Evolutionary conservation across 2,888 invertebrate genomes (phyloP).

Genomic region (Eueremaeus valkanovi): DNA sequence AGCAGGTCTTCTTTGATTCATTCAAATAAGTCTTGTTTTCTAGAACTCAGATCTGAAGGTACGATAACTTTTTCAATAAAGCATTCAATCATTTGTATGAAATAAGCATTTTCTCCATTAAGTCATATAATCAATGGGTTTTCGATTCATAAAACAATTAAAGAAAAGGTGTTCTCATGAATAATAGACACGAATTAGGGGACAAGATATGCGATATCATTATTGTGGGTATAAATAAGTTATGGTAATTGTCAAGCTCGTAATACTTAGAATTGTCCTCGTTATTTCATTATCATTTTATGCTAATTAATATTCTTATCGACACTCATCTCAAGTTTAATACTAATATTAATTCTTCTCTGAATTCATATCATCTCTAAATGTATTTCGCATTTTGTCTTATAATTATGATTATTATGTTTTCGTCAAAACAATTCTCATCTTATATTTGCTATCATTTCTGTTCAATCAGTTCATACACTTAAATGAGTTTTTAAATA

Average conservation of each 20-base stretch:
- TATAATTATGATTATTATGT: background rate
- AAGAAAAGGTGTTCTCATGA: background rate
- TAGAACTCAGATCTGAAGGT: background rate
- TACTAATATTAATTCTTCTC: too few relatives aligned
- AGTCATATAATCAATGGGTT: background rate
- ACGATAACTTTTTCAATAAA: background rate
- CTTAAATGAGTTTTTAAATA: too few relatives aligned
- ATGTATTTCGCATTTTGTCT: background rate
- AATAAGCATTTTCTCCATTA: background rate
- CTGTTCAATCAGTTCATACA: too few relatives aligned
- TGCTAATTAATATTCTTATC: slow-evolving; percentile 9
- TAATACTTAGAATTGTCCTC: background rate
- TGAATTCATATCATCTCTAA: too few relatives aligned
- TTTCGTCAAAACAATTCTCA: too few relatives aligned
- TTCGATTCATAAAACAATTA: background rate
- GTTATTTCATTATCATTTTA: slow-evolving; percentile 31
- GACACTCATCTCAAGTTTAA: background rate
- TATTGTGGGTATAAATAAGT: background rate
- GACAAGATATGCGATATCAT: background rate
- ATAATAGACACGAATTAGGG: slow-evolving; percentile 7
- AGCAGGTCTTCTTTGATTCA: background rate
- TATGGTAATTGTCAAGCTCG: background rate
- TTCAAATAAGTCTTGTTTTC: background rate
- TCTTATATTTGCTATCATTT: too few relatives aligned
- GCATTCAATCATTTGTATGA: background rate